Evolutionary conservation across 1,140 invertebrate genomes (phyloP), one percentile per base, ranked within the genome.

Genomic region (Argopecten irradians): DNA sequence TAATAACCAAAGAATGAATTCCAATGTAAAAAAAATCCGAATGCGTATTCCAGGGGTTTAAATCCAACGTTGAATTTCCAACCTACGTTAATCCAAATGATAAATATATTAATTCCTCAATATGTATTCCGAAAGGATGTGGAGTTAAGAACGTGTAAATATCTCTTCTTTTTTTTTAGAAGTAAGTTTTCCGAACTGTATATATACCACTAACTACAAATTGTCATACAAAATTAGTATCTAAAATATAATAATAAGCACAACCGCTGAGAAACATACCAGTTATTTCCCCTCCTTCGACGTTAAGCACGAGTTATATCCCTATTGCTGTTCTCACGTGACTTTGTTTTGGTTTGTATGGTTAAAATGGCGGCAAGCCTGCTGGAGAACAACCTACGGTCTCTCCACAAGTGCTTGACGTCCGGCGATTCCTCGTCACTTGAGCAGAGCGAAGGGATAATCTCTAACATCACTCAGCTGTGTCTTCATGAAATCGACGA

Each of bases 401-500:
- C 90, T 86, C 90, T 94, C 34, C 92, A 93, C 32, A 86, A 91
- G 43, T 89, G 85, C 86, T 84, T 92, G 41, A 36, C 34, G 34
- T 71, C 41, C 33, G 85, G 83, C 33, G 88, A 87, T 34, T 55
- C 86, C 5, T 86, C 90, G 36, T 87, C 87, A 16, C 87, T 89
- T 55, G 92, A 94, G 19, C 90, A 93, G 35, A 87, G 92, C 36
- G 89, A 92, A 89, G 89, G 88, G 41, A 87, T 92, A 46, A 89
- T 94, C 16, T 90, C 90, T 36, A 92, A 94, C 87, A 90, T 94
- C n/a, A 88, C 87, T 71, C 94, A 93, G 34, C 89, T 93, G 34
- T 93, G 92, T 85, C 85, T 92, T 32, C 89, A 94, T 39, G 93
- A 94, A 88, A 86, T 92, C 2, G 89, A 90, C 34, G 91, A 92